Percentiles rank a stretch among this genome's conserved stretches.
phyloP scores from a whole-genome alignment of 2,797 vertebrate genomes.

The Sebastes miniatus region DNA sequence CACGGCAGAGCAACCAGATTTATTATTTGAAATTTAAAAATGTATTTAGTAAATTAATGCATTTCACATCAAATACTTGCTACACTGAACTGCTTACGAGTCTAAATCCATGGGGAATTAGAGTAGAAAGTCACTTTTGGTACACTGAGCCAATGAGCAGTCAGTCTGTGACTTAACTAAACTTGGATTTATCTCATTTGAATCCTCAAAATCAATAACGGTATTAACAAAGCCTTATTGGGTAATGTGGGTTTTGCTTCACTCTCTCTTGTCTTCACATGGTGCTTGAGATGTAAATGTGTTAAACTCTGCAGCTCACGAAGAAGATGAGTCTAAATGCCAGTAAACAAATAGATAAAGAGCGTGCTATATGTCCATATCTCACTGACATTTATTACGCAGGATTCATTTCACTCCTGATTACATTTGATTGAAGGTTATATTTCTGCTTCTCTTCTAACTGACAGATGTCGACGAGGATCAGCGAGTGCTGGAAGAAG shows the following conservation, averaged over 20 bases:
- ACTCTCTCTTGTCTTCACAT: neutral
- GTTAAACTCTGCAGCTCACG: neutral
- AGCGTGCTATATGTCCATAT: neutral
- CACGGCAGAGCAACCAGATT: neutral
- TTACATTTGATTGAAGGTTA: neutral
- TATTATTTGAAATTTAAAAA: neutral
- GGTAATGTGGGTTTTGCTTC: neutral
- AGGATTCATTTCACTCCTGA: neutral
- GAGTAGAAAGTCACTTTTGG: neutral
- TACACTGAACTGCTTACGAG: neutral
- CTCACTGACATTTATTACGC: neutral
- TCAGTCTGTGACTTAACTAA: neutral
- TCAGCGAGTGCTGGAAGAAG: constrained; percentile 88
- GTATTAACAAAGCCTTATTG: neutral
- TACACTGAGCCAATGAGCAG: neutral
- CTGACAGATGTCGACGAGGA: constrained; percentile 89
- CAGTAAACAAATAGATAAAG: neutral
- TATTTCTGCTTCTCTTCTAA: constrained; percentile 15
- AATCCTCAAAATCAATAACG: neutral
- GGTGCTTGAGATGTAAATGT: neutral
- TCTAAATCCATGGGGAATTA: neutral
- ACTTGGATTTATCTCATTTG: neutral
- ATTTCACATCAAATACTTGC: neutral
- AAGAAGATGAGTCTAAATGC: neutral
- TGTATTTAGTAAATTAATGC: accelerated